These are phyloP conservation scores for Larimichthys crocea DNA, from an alignment of 2,113 vertebrate species.

Conservation along the genomic window DNA sequence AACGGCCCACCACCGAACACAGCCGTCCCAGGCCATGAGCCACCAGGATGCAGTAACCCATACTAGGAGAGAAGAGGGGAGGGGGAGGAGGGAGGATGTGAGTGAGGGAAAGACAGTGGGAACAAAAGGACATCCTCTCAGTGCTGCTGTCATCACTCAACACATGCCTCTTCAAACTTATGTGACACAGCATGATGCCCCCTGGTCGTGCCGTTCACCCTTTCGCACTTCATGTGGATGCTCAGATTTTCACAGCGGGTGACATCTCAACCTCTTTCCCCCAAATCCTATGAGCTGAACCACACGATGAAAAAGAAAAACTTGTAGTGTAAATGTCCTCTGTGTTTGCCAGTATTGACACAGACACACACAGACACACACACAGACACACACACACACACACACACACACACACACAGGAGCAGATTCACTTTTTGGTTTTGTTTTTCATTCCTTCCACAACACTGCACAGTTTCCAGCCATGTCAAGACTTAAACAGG, in stretches of 20 bases:
- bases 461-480: neutral
- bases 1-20: constrained; percentile 84
- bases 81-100: too few species aligned
- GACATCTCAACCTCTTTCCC: neutral
- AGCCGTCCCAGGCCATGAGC: constrained; percentile 91
- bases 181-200: neutral
- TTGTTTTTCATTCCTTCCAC: constrained; percentile 1
- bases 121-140: neutral
- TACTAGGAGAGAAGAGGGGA: constrained; percentile 80
- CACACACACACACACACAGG: neutral
- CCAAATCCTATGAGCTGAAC: neutral
- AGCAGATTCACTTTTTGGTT: neutral
- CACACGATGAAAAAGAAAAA: neutral
- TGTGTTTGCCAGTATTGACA: neutral
- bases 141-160: neutral
- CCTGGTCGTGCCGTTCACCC: neutral
- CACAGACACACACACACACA: neutral
- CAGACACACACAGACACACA: too few species aligned
- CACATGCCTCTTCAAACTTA: neutral
- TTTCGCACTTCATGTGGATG: neutral
- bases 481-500: neutral
- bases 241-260: neutral
- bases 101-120: too few species aligned
- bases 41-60: constrained; percentile 97
- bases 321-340: neutral